Conservation (phyloP, 2,113 vertebrate genomes). For the Thomomys bottae region DNA sequence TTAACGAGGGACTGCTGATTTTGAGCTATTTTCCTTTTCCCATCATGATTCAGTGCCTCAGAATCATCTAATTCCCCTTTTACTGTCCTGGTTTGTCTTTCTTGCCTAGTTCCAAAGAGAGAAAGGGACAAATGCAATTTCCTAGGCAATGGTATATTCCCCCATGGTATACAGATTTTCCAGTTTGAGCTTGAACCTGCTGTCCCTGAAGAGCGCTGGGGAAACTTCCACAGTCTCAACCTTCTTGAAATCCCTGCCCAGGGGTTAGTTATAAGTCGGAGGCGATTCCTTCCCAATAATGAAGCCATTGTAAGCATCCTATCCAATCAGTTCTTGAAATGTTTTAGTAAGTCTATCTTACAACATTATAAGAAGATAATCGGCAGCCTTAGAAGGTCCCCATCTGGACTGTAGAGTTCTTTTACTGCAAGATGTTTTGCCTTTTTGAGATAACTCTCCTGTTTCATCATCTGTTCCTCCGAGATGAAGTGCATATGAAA, state of each 20-base stretch:
- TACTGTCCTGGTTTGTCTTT: constrained; percentile 19
- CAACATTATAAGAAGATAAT: constrained; percentile 89
- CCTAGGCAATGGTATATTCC: not conserved
- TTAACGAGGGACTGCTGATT: constrained; percentile 52
- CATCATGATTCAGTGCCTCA: constrained; percentile 1
- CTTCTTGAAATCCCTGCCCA: constrained; percentile 76
- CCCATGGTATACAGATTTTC: constrained; percentile 56
- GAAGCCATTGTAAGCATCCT: constrained; percentile 85
- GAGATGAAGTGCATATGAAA: constrained; percentile 93
- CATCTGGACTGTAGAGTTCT: constrained; percentile 94
- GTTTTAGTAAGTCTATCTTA: constrained; percentile 90
- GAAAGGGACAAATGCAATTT: not conserved
- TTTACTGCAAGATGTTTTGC: constrained; percentile 89
- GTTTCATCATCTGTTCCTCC: constrained; percentile 98
- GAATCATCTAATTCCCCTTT: constrained; percentile 67
- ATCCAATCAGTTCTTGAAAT: constrained; percentile 88
- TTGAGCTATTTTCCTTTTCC: not conserved
- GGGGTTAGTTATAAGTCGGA: constrained; percentile 75
- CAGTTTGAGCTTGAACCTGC: constrained; percentile 57
- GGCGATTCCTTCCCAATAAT: constrained; percentile 83
- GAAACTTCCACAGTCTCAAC: constrained; percentile 69
- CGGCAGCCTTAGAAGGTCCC: constrained; percentile 93
- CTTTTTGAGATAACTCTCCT: constrained; percentile 93
- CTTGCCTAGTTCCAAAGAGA: not conserved
- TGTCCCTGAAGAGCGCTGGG: constrained; percentile 67